Conservation (phyloP, 2,888 invertebrate species). For the Coleophora flavipennella region DNA sequence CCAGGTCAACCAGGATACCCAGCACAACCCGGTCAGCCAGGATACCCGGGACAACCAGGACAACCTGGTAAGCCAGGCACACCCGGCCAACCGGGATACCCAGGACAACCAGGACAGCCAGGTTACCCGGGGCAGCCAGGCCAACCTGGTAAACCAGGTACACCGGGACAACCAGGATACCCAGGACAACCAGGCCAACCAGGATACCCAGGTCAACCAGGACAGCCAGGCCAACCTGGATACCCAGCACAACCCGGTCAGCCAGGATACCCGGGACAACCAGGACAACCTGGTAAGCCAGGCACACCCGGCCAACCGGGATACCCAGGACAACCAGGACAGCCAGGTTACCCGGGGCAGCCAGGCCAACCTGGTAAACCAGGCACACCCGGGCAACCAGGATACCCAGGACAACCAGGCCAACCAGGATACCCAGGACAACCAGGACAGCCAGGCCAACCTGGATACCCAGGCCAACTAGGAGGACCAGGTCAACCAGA, state of each 20-base stretch:
- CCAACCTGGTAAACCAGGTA: conserved; percentile 13
- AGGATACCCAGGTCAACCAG: conserved; percentile 9
- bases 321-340: conserved; percentile 13
- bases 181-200: conserved; percentile 10
- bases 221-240: conserved; percentile 15
- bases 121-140: conserved; percentile 15
- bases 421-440: conserved; percentile 20
- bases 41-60: conserved; percentile 22
- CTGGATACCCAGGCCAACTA: conserved; percentile 15
- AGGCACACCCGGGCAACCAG: conserved; percentile 18
- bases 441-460: conserved; percentile 18
- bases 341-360: conserved; percentile 15
- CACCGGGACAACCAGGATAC: conserved; percentile 11
- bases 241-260: conserved; percentile 35
- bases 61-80: conserved; percentile 35
- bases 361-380: conserved; percentile 21
- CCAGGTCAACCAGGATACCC: conserved; percentile 14
- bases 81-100: conserved; percentile 40
- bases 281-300: conserved; percentile 26
- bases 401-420: conserved; percentile 15
- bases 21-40: conserved; percentile 32
- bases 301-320: conserved; percentile 15
- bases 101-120: conserved; percentile 14
- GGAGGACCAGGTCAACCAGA: conserved; percentile 1
- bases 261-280: conserved; percentile 39